phyloP scores from a whole-genome alignment of 1,140 invertebrate genomes.

The Drosophila aff. region DNA sequence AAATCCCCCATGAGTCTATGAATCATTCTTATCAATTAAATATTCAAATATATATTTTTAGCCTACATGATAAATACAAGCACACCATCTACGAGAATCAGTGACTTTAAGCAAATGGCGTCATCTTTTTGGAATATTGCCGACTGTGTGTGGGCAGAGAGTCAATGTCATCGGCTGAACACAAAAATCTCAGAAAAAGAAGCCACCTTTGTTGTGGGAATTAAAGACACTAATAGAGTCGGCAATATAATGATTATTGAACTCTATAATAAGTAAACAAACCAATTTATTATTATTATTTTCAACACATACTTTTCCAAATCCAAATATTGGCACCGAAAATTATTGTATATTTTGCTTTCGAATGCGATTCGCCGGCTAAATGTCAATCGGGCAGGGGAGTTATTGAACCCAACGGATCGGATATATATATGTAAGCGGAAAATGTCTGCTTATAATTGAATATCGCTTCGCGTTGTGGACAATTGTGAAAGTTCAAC shows the following conservation, averaged over 20 bases:
- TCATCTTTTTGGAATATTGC: conserved; percentile 40
- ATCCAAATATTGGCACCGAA: conserved; percentile 14
- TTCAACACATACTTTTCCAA: conserved; percentile 19
- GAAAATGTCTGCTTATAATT: conserved; percentile 65
- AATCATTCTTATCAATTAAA: conserved; percentile 24
- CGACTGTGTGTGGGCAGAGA: conserved; percentile 13
- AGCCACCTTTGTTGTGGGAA: conserved; percentile 35
- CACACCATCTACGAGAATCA: conserved; percentile 28
- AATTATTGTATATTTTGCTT: conserved; percentile 55
- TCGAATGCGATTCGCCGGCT: conserved; percentile 52
- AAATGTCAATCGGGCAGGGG: conserved; percentile 25
- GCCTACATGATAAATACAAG: conserved; percentile 10
- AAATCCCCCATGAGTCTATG: neutral
- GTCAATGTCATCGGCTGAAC: conserved; percentile 37
- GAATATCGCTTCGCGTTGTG: conserved; percentile 52
- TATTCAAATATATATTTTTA: conserved; percentile 18
- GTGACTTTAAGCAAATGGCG: conserved; percentile 23
- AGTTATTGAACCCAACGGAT: conserved; percentile 63
- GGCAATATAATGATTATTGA: conserved; percentile 27
- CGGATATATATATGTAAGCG: conserved; percentile 29
- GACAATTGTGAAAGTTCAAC: conserved; percentile 77
- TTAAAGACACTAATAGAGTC: conserved; percentile 24
- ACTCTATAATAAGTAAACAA: conserved; percentile 16
- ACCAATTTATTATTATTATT: conserved; percentile 12
- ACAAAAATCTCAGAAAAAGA: conserved; percentile 10